Evolutionary conservation across 2,797 vertebrate species (phyloP).

Genomic region (Acomys russatus): DNA sequence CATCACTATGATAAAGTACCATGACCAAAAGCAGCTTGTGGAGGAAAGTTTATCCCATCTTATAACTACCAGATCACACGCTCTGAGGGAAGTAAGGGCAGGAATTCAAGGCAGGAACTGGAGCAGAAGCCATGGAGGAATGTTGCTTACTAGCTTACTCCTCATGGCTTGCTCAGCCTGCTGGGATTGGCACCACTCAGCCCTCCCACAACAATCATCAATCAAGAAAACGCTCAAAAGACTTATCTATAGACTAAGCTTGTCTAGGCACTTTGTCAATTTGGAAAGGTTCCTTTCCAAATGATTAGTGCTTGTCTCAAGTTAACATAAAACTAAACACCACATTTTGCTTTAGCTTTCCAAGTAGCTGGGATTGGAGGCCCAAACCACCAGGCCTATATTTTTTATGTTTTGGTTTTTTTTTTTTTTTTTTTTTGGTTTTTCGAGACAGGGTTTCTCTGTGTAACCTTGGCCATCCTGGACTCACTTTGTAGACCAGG

Average conservation of each 20-base stretch:
- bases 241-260: not conserved
- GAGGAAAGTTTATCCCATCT: not conserved
- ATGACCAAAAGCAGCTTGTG: not conserved
- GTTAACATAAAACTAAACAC: not conserved
- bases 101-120: not conserved
- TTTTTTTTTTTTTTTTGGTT: not conserved
- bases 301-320: not conserved
- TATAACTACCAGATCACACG: not conserved
- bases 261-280: not conserved
- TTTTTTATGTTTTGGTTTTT: not conserved
- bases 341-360: not conserved
- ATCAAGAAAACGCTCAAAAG: not conserved
- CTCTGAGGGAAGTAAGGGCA: not conserved
- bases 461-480: too few species aligned
- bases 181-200: not conserved
- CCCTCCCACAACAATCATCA: not conserved
- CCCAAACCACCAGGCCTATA: not conserved
- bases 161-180: not conserved
- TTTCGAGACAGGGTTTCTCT: too few species aligned
- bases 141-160: not conserved
- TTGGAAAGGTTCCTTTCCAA: not conserved
- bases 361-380: not conserved
- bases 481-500: too few species aligned
- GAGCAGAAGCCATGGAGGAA: not conserved
- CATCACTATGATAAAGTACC: not conserved